These are phyloP conservation scores for Leucoraja erinaceus DNA, from an alignment of 2,113 vertebrate genomes.

Conservation along the genomic window DNA sequence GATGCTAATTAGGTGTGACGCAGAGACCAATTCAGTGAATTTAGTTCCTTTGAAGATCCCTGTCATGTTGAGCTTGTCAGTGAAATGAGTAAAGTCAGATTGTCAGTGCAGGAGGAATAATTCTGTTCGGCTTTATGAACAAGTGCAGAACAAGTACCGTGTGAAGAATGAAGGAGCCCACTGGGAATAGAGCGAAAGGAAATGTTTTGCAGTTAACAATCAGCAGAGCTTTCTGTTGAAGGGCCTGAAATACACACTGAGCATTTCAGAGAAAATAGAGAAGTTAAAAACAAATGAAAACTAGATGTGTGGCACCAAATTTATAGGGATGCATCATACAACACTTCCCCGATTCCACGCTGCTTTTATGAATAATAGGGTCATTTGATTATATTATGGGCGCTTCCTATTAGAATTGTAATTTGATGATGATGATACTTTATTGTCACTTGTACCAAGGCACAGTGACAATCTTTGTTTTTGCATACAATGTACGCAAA, in stretches of 20 bases:
- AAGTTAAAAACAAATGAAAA: slow-evolving; percentile 13
- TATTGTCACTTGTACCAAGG: no score
- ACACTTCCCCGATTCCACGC: neutral
- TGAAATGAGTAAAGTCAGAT: slow-evolving; percentile 34
- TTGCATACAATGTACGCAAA: no score
- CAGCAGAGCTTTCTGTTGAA: neutral
- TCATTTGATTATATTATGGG: neutral
- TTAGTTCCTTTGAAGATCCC: slow-evolving; percentile 34
- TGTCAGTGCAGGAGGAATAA: slow-evolving; percentile 26
- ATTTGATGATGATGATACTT: neutral
- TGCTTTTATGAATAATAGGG: neutral
- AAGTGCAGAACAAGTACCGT: slow-evolving; percentile 18
- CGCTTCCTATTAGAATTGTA: neutral
- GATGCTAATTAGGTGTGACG: slow-evolving; percentile 35
- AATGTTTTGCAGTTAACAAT: neutral
- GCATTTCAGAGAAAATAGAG: neutral
- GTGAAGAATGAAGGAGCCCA: neutral
- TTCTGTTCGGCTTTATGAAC: slow-evolving; percentile 36
- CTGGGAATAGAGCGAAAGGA: neutral
- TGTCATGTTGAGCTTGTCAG: slow-evolving; percentile 34
- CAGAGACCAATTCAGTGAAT: slow-evolving; percentile 37
- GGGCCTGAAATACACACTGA: neutral
- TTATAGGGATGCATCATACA: neutral
- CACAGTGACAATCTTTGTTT: no score
- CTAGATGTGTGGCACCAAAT: neutral